Base-by-base conservation (phyloP, 2,113 vertebrate species). In the Oxyura jamaicensis region DNA sequence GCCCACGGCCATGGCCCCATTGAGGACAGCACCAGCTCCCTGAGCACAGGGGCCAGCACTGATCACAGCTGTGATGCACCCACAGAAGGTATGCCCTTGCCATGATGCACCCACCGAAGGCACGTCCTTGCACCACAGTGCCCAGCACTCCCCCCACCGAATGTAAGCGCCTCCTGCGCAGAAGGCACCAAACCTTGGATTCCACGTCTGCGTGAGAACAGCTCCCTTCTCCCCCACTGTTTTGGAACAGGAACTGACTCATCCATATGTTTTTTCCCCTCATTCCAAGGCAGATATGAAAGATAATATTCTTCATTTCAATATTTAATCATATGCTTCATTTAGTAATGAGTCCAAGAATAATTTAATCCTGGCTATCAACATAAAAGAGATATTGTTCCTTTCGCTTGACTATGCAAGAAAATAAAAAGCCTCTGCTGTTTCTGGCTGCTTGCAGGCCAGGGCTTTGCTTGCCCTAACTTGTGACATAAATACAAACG, bases 251-350 rank as follows among this genome's bases (percentile, higher is more conserved):
- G 73, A 93, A 93, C 88, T 93, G 95, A 96, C 83, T 95, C 94
- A 95, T 93, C 41, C 3, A 0, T 9, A 35, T 5, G 68, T 19
- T 46, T 59, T 36, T 13, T 1, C 3, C 13, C 72, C 76, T 94
- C 86, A 83, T 90, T 94, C 85, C 88, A 88, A 83, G 77, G 86
- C 56, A 86, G 92, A 95, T 95, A 97, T 11, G 90, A 96, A 91
- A 96, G 95, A 95, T 86, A 95, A 88, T 78, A 93, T 80, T 80
- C 82, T 93, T 97, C 26, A 11, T 88, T 90, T 95, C 94, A 94
- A 91, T 96, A 94, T 95, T 95, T 96, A 97, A 97, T 96, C 93
- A 88, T 92, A 95, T 92, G 90, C 90, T 94, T 88, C 83, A 91
- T 91, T 96, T 95, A 96, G 88, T 96, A 95, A 95, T 84, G 68